Evolutionary conservation across 2,113 vertebrate species (phyloP).

Genomic region (Gasterosteus aculeatus): DNA sequence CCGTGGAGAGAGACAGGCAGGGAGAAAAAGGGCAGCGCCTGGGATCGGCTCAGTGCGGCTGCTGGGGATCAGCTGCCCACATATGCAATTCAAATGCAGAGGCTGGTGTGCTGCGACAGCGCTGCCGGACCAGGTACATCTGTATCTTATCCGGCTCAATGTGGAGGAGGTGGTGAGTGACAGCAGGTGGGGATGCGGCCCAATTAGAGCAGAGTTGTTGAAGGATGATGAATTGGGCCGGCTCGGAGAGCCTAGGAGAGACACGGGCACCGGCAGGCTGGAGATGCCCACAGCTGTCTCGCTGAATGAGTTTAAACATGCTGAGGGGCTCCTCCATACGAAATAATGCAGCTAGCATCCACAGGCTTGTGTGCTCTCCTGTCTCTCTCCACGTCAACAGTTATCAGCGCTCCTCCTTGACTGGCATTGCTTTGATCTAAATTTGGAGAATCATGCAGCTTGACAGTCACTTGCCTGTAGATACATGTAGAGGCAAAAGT

Average conservation of each 20-base stretch:
- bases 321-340: slow-evolving; percentile 70
- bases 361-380: slow-evolving; percentile 59
- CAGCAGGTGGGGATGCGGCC: slow-evolving; percentile 81
- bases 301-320: slow-evolving; percentile 80
- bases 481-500: slow-evolving; percentile 46
- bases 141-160: slow-evolving; percentile 74
- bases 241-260: slow-evolving; percentile 73
- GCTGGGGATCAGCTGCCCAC: slow-evolving; percentile 69
- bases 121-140: slow-evolving; percentile 70
- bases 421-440: slow-evolving; percentile 72
- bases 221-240: slow-evolving; percentile 81
- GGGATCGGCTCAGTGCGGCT: slow-evolving; percentile 55
- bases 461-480: slow-evolving; percentile 48
- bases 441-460: slow-evolving; percentile 65
- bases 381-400: slow-evolving; percentile 69
- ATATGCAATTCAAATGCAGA: slow-evolving; percentile 81
- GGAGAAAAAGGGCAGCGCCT: slow-evolving; percentile 45
- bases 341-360: slow-evolving; percentile 69
- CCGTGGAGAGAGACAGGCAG: slow-evolving; percentile 60
- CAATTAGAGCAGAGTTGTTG: slow-evolving; percentile 82
- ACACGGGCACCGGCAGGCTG: slow-evolving; percentile 64
- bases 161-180: slow-evolving; percentile 80
- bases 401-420: slow-evolving; percentile 66
- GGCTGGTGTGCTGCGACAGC: slow-evolving; percentile 60
- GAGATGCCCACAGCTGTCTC: slow-evolving; percentile 79